Evolutionary conservation across 2,797 vertebrate genomes (phyloP).

Genomic region (Brachyalestes nurse): DNA sequence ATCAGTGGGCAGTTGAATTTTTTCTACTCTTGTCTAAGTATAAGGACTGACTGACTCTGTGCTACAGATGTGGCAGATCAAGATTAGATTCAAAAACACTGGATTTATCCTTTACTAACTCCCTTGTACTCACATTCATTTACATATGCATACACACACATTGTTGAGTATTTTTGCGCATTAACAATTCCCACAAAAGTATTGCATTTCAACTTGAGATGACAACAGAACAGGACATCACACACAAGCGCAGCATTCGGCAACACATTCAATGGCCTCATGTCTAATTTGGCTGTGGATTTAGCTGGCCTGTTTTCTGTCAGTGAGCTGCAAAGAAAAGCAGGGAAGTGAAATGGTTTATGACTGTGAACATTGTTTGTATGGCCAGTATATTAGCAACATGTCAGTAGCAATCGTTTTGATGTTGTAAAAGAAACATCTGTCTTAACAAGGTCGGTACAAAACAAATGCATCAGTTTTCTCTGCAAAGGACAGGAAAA

Average conservation of each 20-base stretch:
- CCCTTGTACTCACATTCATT: constrained; percentile 26
- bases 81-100: background rate
- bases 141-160: constrained; percentile 6
- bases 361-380: constrained; percentile 6
- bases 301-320: constrained; percentile 34
- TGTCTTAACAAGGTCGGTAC: constrained; percentile 60
- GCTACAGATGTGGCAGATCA: background rate
- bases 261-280: constrained; percentile 55
- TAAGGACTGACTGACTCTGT: background rate
- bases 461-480: constrained; percentile 28
- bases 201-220: constrained; percentile 1
- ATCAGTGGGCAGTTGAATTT: background rate
- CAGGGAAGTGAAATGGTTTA: constrained; percentile 17
- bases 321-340: constrained; percentile 9
- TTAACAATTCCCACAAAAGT: constrained; percentile 17
- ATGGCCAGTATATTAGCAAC: constrained; percentile 57
- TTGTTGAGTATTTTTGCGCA: background rate
- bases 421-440: constrained; percentile 50
- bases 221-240: constrained; percentile 27
- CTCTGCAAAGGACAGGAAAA: constrained; percentile 65
- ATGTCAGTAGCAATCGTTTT: constrained; percentile 80
- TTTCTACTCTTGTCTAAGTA: background rate
- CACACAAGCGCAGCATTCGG: constrained; percentile 54
- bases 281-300: constrained; percentile 56
- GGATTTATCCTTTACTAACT: constrained; percentile 8